Percentiles rank a stretch among this genome's conserved stretches.
These are phyloP conservation scores for Oxystoma pomonae DNA, from an alignment of 2,888 invertebrate genomes.

Conservation along the genomic window DNA sequence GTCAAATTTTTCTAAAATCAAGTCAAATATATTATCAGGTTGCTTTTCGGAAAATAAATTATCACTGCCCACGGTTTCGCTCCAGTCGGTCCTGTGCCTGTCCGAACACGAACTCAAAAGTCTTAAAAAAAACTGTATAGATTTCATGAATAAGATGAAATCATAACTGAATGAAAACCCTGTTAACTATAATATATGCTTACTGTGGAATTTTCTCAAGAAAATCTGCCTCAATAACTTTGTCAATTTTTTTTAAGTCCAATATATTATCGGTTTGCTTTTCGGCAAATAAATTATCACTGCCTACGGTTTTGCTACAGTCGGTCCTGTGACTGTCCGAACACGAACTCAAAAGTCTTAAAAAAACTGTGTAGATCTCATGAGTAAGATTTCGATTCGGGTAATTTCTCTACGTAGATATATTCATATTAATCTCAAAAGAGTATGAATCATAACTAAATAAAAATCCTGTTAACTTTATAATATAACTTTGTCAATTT, in stretches of 20 bases:
- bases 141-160: no score
- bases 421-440: no score
- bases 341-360: slow-evolving; percentile 61
- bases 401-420: no score
- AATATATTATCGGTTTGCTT: slow-evolving; percentile 48
- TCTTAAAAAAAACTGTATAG: slow-evolving; percentile 80
- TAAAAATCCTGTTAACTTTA: no score
- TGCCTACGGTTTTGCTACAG: slow-evolving; percentile 47
- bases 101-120: slow-evolving; percentile 57
- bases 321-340: slow-evolving; percentile 49
- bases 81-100: slow-evolving; percentile 50
- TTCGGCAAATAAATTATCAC: slow-evolving; percentile 42
- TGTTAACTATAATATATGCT: slow-evolving; percentile 18
- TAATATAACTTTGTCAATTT: slow-evolving; percentile 64
- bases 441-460: no score
- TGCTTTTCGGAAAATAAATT: slow-evolving; percentile 39
- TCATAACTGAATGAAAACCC: no score
- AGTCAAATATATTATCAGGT: slow-evolving; percentile 49
- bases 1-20: slow-evolving; percentile 60
- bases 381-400: no score
- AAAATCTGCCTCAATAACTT: slow-evolving; percentile 70
- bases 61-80: slow-evolving; percentile 47
- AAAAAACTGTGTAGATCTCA: slow-evolving; percentile 84
- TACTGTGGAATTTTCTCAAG: slow-evolving; percentile 61
- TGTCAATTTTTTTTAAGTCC: slow-evolving; percentile 60